These are phyloP conservation scores for Cebus imitator DNA, from an alignment of 2,113 vertebrate genomes.

Conservation along the genomic window DNA sequence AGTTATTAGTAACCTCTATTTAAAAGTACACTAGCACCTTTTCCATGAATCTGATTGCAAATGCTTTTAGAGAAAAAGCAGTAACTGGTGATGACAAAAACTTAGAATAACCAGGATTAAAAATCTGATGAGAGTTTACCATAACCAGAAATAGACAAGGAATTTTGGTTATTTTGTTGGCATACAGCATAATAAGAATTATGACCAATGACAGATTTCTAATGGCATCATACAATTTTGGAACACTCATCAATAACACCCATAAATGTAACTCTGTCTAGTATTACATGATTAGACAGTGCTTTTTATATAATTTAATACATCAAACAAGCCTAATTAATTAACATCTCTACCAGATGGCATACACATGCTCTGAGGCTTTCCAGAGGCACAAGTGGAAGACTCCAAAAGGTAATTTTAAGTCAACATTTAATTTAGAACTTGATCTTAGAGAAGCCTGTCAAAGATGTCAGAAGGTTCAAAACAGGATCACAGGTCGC, in stretches of 20 bases:
- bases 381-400: not conserved
- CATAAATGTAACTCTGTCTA: not conserved
- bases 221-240: not conserved
- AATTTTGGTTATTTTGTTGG: not conserved
- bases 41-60: not conserved
- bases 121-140: not conserved
- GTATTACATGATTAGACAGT: not conserved
- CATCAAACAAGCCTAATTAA: not conserved
- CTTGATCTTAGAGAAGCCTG: not conserved
- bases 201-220: not conserved
- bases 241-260: not conserved
- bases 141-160: not conserved
- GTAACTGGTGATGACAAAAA: not conserved
- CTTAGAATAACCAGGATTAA: not conserved
- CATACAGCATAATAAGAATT: not conserved
- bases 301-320: not conserved
- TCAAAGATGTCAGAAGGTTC: not conserved
- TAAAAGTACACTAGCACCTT: not conserved
- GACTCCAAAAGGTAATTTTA: not conserved
- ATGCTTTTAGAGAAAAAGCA: not conserved
- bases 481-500: not conserved
- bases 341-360: not conserved
- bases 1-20: not conserved
- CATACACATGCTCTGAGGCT: not conserved
- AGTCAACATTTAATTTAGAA: not conserved